Evolutionary conservation across 2,888 invertebrate genomes (phyloP).

Genomic region (Oscheius myriophilus): DNA sequence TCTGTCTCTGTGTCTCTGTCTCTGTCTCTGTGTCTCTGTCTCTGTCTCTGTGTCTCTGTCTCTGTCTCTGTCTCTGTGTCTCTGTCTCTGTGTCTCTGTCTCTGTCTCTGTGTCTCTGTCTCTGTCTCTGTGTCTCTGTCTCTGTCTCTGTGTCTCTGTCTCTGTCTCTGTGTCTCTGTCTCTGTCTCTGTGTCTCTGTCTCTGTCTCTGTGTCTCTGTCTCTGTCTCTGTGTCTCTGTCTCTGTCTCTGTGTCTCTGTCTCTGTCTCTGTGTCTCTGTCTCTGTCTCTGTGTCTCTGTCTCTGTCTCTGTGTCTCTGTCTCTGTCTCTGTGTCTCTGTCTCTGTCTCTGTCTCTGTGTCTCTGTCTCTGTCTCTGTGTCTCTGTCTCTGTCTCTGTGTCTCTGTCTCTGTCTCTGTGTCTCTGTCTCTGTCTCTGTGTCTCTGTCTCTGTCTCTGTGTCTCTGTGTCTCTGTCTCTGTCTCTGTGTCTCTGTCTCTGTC

Average conservation of each 20-base stretch:
- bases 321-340: neutral
- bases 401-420: neutral
- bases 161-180: neutral
- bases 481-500: neutral
- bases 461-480: neutral
- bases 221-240: neutral
- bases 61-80: neutral
- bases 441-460: constrained; percentile 1
- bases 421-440: neutral
- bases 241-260: neutral
- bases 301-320: neutral
- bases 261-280: constrained; percentile 2
- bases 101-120: neutral
- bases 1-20: neutral
- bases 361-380: neutral
- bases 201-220: constrained; percentile 1
- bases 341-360: neutral
- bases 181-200: neutral
- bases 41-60: neutral
- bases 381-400: constrained; percentile 1
- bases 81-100: constrained; percentile 1
- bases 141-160: constrained; percentile 1
- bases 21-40: neutral
- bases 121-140: neutral
- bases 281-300: neutral